Evolutionary conservation across 1,140 invertebrate species (phyloP).

Genomic region (Caenorhabditis latens): DNA sequence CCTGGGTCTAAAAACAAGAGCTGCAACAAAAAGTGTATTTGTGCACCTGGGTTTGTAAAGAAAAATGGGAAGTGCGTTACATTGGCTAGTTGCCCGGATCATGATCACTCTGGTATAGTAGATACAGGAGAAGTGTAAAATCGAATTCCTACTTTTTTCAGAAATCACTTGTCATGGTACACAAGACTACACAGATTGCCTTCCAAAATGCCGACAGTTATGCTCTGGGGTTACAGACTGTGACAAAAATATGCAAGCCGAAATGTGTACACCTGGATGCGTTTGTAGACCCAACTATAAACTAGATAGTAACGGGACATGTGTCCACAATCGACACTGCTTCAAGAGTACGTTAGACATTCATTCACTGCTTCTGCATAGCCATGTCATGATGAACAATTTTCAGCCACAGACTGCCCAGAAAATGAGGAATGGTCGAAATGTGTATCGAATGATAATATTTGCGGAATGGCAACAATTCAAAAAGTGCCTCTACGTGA

Average conservation of each 20-base stretch:
- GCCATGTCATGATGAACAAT: neutral
- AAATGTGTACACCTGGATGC: conserved; percentile 48
- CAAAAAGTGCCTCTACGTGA: neutral
- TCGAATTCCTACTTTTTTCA: neutral
- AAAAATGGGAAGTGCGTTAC: conserved; percentile 46
- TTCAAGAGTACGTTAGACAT: neutral
- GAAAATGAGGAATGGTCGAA: conserved; percentile 50
- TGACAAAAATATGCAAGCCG: neutral
- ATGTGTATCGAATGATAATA: conserved; percentile 8
- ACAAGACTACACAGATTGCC: conserved; percentile 53
- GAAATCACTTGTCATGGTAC: conserved; percentile 6
- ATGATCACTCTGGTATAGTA: conserved; percentile 10
- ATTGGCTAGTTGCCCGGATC: conserved; percentile 41
- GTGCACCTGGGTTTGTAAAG: conserved; percentile 39
- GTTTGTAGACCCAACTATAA: conserved; percentile 46
- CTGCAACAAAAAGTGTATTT: conserved; percentile 34
- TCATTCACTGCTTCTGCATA: neutral
- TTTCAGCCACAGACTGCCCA: conserved; percentile 44
- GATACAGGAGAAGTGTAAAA: neutral
- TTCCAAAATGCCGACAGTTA: conserved; percentile 29
- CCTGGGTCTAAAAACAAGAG: conserved; percentile 8
- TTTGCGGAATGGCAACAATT: neutral
- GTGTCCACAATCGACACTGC: conserved; percentile 45
- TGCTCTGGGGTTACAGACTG: conserved; percentile 41
- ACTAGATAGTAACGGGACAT: conserved; percentile 19